Percentiles rank a stretch among this genome's conserved stretches.
These are phyloP conservation scores for Temnothorax nylanderi DNA, from an alignment of 1,140 invertebrate genomes.

Conservation along the genomic window DNA sequence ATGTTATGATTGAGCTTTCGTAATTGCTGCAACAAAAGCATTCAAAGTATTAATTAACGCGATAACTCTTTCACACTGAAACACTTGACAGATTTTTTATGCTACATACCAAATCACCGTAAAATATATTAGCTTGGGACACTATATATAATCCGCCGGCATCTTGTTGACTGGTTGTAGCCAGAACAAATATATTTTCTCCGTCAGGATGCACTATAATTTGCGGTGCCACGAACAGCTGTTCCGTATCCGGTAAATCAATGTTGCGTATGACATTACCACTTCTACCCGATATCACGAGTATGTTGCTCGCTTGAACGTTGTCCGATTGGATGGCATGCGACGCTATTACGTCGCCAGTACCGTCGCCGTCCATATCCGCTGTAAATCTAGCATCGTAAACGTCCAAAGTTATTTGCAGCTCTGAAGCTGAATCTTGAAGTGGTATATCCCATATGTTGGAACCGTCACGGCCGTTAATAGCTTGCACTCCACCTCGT, in stretches of 20 bases:
- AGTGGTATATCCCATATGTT: constrained; percentile 89
- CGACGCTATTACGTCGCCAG: constrained; percentile 90
- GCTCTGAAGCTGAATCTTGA: constrained; percentile 73
- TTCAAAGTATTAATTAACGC: constrained; percentile 7
- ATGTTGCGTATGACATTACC: constrained; percentile 89
- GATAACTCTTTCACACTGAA: not conserved
- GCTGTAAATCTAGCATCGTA: constrained; percentile 90
- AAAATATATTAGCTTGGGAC: constrained; percentile 86
- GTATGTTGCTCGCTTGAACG: constrained; percentile 87
- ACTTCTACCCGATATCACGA: constrained; percentile 90
- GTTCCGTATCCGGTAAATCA: constrained; percentile 88
- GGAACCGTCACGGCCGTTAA: constrained; percentile 89
- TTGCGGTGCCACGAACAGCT: constrained; percentile 92
- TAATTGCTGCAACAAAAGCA: constrained; percentile 79
- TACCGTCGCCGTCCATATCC: constrained; percentile 91
- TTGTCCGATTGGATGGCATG: constrained; percentile 87
- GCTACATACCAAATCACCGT: constrained; percentile 86
- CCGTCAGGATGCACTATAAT: constrained; percentile 87
- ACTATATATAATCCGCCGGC: constrained; percentile 90
- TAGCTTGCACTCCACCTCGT: constrained; percentile 89
- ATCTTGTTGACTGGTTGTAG: constrained; percentile 91
- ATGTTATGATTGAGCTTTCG: constrained; percentile 83
- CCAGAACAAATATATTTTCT: constrained; percentile 88
- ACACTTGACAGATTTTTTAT: not conserved
- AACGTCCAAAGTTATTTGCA: constrained; percentile 85